A percentile compares a stretch with the other conserved stretches of the same genome.
Conservation (phyloP, 2,888 invertebrate genomes). For the Tenthredo amoena region DNA sequence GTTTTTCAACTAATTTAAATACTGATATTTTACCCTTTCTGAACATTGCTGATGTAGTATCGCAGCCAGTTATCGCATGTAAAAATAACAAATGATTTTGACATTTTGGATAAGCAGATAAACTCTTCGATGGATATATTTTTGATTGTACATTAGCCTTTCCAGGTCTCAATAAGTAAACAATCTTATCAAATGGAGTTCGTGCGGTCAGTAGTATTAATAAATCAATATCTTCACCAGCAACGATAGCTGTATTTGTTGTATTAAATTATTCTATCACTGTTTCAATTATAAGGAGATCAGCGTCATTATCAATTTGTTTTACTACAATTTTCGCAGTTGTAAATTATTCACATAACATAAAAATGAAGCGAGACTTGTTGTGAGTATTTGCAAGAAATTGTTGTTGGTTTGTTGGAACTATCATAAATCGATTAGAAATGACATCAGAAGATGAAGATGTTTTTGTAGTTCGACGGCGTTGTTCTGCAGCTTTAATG, state of each 20-base stretch:
- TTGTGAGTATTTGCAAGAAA: conserved; percentile 61
- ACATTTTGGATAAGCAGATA: neutral
- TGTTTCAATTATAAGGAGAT: neutral
- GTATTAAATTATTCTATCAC: neutral
- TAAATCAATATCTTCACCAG: too few species aligned
- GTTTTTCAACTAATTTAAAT: conserved; percentile 15
- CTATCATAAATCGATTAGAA: conserved; percentile 67
- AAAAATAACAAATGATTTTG: conserved; percentile 39
- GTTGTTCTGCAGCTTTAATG: conserved; percentile 50
- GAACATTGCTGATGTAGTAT: conserved; percentile 62
- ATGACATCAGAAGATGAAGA: conserved; percentile 65
- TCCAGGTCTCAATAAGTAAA: too few species aligned
- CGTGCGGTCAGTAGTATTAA: too few species aligned
- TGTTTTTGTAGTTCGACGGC: conserved; percentile 59
- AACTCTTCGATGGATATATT: neutral
- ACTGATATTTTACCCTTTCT: conserved; percentile 59
- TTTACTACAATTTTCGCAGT: neutral
- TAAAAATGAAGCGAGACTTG: conserved; percentile 60
- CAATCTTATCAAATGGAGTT: too few species aligned
- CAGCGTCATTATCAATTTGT: conserved; percentile 30
- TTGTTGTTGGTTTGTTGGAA: conserved; percentile 62
- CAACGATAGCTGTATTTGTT: too few species aligned
- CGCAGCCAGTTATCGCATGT: conserved; percentile 61
- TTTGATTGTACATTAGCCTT: too few species aligned
- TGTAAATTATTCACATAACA: conserved; percentile 52